These are phyloP conservation scores for Sicus ferrugineus DNA, from an alignment of 2,888 invertebrate species.

Conservation along the genomic window DNA sequence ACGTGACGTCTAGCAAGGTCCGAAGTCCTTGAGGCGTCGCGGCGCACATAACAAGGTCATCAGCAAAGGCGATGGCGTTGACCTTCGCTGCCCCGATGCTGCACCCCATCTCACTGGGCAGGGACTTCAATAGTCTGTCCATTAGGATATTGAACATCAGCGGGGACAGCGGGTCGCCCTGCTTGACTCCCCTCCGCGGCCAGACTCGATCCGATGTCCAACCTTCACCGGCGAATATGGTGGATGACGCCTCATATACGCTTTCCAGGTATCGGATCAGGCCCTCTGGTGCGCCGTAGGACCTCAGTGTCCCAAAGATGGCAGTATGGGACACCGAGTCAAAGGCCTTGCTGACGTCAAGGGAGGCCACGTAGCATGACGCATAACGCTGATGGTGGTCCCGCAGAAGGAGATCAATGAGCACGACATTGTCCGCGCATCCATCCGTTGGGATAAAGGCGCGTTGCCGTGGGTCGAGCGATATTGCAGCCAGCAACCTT, in stretches of 20 bases:
- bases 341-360: slow-evolving; percentile 19
- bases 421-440: not conserved
- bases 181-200: slow-evolving; percentile 2
- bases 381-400: slow-evolving; percentile 5
- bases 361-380: not conserved
- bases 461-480: not conserved
- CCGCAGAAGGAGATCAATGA: slow-evolving; percentile 3
- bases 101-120: not conserved
- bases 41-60: not conserved
- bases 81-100: not conserved
- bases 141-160: not conserved
- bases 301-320: slow-evolving; percentile 2
- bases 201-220: not conserved
- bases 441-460: slow-evolving; percentile 4
- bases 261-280: not conserved
- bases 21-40: not conserved
- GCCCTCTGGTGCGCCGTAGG: not conserved
- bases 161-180: slow-evolving; percentile 7
- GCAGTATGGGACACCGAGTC: slow-evolving; percentile 12
- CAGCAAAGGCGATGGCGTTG: slow-evolving; percentile 14
- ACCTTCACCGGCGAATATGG: not conserved
- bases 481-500: not conserved
- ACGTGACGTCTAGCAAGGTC: not conserved
- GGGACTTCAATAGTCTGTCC: not conserved
- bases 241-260: not conserved